Conservation (phyloP, 1,140 invertebrate species). For the Colletes gigas region DNA sequence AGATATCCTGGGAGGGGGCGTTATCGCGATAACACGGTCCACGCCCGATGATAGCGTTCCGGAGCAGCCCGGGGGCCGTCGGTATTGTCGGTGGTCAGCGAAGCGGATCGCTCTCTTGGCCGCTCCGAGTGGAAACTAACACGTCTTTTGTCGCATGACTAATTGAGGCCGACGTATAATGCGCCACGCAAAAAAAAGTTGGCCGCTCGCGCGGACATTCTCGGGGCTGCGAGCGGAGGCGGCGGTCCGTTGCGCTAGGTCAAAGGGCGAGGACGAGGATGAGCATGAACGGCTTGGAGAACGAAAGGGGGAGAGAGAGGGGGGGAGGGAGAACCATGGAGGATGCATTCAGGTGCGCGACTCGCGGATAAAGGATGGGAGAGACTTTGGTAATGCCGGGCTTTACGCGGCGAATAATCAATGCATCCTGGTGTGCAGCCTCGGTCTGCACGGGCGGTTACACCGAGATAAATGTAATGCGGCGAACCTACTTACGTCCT, state of each 20-base stretch:
- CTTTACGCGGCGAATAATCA: slow-evolving; percentile 67
- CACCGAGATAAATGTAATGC: slow-evolving; percentile 65
- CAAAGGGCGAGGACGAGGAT: slow-evolving; percentile 59
- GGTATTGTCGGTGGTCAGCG: slow-evolving; percentile 58
- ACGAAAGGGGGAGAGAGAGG: neutral
- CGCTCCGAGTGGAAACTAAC: slow-evolving; percentile 46
- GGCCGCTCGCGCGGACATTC: slow-evolving; percentile 18
- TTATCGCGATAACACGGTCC: slow-evolving; percentile 52
- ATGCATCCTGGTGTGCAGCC: slow-evolving; percentile 64
- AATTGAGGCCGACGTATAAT: slow-evolving; percentile 65
- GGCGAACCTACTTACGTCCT: slow-evolving; percentile 60
- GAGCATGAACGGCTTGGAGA: slow-evolving; percentile 10
- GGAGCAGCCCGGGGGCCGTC: slow-evolving; percentile 5
- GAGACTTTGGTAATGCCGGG: slow-evolving; percentile 59
- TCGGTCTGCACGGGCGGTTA: slow-evolving; percentile 55
- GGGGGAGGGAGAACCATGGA: neutral
- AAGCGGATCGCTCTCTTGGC: slow-evolving; percentile 59
- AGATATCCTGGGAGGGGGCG: slow-evolving; percentile 41
- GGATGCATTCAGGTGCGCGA: slow-evolving; percentile 63
- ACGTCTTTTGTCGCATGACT: slow-evolving; percentile 69
- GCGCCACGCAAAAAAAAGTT: slow-evolving; percentile 43
- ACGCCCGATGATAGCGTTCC: slow-evolving; percentile 39
- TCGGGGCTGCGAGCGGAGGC: slow-evolving; percentile 33
- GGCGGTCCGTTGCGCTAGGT: slow-evolving; percentile 39
- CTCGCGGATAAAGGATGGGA: slow-evolving; percentile 53